Base-by-base conservation (phyloP, 2,888 invertebrate species). In the Coleophora flavipennella region DNA sequence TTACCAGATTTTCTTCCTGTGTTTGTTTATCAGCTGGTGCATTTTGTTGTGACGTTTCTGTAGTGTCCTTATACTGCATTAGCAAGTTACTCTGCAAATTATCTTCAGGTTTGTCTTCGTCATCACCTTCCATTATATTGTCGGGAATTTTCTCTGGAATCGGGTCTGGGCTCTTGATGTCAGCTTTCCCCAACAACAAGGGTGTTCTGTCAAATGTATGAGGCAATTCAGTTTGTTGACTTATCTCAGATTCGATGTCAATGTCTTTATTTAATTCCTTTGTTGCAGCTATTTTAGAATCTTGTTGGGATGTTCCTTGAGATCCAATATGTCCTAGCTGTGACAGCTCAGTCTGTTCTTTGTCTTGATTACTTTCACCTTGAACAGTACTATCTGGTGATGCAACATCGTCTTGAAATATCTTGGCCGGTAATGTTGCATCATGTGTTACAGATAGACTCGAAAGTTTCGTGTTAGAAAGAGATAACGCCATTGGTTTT, bases 401-500 rank as follows among this genome's bases (percentile, higher is more conserved):
- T 0, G 88, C 86, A 0, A 86, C 88, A 48, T 90, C 90, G 51
- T 90, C 89, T 62, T 90, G 89, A 58, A 90, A 89, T 55, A 90
- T 89, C 60, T 90, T 90, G 7, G 88, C 89, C 0, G 90, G 90
- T 12, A 90, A 68, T 8, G 86, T 87, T 44, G 75, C 87, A 55
- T 88, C 90, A 53, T 88, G 87, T 1, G 84, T 71, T 7, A 87
- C 86, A 0, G 87, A 80, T 33, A 88, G 71, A 47, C 88, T 85
- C 0, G 89, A 89, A 10, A 87, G 55, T 49, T 87, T 87, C 0
- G 86, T 67, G 44, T 81, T 81, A 2, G 85, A 78, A 26, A 86
- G 78, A 52, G 79, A 87, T 50, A 76, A 74, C 51, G 67, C 86
- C 68, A 85, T 75, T 1, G 85, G 81, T 43, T 85, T 85, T 44